These are phyloP conservation scores for Pseudochirops corinnae DNA, from an alignment of 2,797 vertebrate genomes.

Conservation along the genomic window DNA sequence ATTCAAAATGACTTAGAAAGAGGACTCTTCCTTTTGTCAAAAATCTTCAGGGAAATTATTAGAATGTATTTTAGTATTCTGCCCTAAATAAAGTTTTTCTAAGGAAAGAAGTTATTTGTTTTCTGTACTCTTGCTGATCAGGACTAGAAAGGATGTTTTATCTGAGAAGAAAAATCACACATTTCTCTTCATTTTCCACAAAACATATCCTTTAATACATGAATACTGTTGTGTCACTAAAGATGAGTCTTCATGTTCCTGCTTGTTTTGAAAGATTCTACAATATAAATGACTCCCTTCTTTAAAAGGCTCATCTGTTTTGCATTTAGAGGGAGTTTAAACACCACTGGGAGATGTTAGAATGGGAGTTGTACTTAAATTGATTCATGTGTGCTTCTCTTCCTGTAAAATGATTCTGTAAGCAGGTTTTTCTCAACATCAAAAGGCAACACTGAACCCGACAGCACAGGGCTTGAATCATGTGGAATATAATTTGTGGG, in stretches of 20 bases:
- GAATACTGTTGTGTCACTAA: slow-evolving; percentile 30
- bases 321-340: slow-evolving; percentile 66
- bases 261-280: slow-evolving; percentile 69
- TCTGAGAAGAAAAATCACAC: slow-evolving; percentile 34
- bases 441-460: slow-evolving; percentile 43
- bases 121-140: background rate
- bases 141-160: background rate
- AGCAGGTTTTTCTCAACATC: slow-evolving; percentile 62
- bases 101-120: background rate
- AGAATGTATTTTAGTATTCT: background rate
- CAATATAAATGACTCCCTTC: slow-evolving; percentile 64
- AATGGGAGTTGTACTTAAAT: slow-evolving; percentile 50
- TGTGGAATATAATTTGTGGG: slow-evolving; percentile 17
- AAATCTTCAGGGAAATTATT: background rate
- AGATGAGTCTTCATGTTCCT: slow-evolving; percentile 71
- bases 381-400: background rate
- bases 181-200: slow-evolving; percentile 4
- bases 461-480: background rate
- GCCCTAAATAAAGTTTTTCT: background rate
- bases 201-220: slow-evolving; percentile 43
- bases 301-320: slow-evolving; percentile 73
- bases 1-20: background rate
- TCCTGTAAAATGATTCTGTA: slow-evolving; percentile 42
- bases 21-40: background rate
- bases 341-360: slow-evolving; percentile 2